Evolutionary conservation across 2,797 vertebrate species (phyloP).

Genomic region (Danio choprae): DNA sequence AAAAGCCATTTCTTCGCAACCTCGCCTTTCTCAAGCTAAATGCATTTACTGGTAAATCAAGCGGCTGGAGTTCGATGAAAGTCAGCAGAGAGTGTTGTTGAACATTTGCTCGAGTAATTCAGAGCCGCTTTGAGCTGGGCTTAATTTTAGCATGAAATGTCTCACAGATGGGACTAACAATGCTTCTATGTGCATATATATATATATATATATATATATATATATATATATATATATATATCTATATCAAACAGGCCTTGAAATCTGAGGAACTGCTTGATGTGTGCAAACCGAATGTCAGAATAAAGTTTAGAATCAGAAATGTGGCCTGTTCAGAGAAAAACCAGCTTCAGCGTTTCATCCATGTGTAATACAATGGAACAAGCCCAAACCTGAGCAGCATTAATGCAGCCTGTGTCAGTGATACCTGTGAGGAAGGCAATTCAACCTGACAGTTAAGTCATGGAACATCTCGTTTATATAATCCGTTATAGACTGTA

Average conservation of each 20-base stretch:
- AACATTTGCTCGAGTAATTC: constrained; percentile 39
- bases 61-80: constrained; percentile 15
- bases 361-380: constrained; percentile 15
- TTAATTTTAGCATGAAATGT: constrained; percentile 57
- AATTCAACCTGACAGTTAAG: constrained; percentile 46
- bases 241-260: constrained; percentile 17
- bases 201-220: constrained; percentile 18
- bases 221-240: constrained; percentile 20
- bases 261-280: constrained; percentile 7
- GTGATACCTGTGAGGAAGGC: constrained; percentile 34
- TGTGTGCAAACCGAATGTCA: background rate
- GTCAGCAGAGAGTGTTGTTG: constrained; percentile 18
- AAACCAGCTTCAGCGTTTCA: background rate
- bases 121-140: constrained; percentile 37
- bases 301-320: constrained; percentile 19
- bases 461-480: constrained; percentile 52
- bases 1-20: background rate
- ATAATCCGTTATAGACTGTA: constrained; percentile 10
- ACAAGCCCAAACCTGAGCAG: constrained; percentile 27
- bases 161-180: constrained; percentile 52
- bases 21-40: constrained; percentile 1
- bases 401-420: background rate
- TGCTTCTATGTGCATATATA: constrained; percentile 34
- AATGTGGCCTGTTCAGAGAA: constrained; percentile 15
- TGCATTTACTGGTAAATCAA: constrained; percentile 13